A percentile compares a stretch with the other conserved stretches of the same genome.
These are phyloP conservation scores for Burhinus bistriatus DNA, from an alignment of 2,113 vertebrate species.

Conservation along the genomic window DNA sequence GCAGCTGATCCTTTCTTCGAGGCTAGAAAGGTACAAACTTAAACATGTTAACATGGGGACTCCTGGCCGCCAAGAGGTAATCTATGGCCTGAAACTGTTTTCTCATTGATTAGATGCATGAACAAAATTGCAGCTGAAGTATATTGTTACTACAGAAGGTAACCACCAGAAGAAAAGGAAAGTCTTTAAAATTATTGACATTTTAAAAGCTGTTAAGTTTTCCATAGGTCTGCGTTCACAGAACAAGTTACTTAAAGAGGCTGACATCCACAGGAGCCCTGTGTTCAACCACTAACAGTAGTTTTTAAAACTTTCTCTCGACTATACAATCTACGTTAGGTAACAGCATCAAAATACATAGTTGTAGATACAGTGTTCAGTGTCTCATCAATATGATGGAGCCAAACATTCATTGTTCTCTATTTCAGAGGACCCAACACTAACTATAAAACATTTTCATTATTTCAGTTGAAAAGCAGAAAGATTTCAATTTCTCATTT, in stretches of 20 bases:
- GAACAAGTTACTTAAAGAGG: neutral
- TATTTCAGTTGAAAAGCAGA: neutral
- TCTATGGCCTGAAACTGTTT: neutral
- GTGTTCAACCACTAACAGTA: neutral
- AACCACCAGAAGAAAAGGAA: neutral
- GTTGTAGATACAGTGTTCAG: neutral
- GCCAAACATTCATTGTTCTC: neutral
- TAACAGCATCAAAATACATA: neutral
- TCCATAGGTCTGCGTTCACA: neutral
- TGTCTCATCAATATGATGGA: neutral
- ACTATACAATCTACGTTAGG: neutral
- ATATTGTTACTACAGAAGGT: neutral
- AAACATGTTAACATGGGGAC: neutral
- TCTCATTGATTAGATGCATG: neutral
- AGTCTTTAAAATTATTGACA: neutral
- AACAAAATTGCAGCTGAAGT: neutral
- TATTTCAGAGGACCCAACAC: neutral
- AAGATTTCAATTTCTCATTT: neutral
- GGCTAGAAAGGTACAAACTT: neutral
- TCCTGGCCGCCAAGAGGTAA: neutral
- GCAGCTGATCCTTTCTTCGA: neutral
- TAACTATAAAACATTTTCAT: neutral
- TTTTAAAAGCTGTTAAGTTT: neutral
- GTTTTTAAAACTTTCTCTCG: neutral
- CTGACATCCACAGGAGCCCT: neutral